phyloP scores from a whole-genome alignment of 2,888 invertebrate species.

The Horisme vitalbata region DNA sequence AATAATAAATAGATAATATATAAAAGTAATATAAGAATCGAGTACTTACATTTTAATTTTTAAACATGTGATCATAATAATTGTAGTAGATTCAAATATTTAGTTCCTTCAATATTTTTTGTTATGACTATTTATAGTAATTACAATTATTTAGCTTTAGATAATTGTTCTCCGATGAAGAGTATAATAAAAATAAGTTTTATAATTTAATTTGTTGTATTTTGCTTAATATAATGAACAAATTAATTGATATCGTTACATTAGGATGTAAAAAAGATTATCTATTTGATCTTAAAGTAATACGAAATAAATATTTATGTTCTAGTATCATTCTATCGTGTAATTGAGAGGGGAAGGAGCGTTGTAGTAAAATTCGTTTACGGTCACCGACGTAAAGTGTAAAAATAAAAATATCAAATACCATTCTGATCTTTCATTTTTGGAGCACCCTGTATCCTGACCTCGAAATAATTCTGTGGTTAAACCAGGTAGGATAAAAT shows the following conservation, averaged over 20 bases:
- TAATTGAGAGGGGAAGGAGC: constrained; percentile 74
- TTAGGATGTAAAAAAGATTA: constrained; percentile 83
- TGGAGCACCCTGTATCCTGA: background rate
- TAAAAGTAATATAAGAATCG: constrained; percentile 65
- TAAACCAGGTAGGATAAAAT: background rate
- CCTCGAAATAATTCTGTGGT: background rate
- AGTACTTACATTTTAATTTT: constrained; percentile 68
- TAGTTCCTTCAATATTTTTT: constrained; percentile 75
- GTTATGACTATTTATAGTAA: constrained; percentile 69
- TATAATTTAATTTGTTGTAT: constrained; percentile 81
- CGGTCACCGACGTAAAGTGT: constrained; percentile 80
- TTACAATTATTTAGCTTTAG: constrained; percentile 66
- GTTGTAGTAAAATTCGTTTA: constrained; percentile 82
- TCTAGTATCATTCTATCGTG: constrained; percentile 80
- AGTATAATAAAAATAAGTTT: constrained; percentile 73
- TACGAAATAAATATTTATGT: constrained; percentile 82
- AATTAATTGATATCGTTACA: constrained; percentile 81
- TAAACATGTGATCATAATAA: constrained; percentile 73
- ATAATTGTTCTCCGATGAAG: constrained; percentile 77
- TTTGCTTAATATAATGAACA: constrained; percentile 80
- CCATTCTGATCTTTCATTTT: constrained; percentile 69
- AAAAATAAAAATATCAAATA: constrained; percentile 80
- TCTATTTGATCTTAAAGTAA: constrained; percentile 82
- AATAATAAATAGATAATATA: constrained; percentile 58
- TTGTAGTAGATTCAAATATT: constrained; percentile 67